A percentile compares a stretch with the other conserved stretches of the same genome.
Conservation (phyloP, 2,888 invertebrate genomes). For the Cataglyphis cursor region DNA sequence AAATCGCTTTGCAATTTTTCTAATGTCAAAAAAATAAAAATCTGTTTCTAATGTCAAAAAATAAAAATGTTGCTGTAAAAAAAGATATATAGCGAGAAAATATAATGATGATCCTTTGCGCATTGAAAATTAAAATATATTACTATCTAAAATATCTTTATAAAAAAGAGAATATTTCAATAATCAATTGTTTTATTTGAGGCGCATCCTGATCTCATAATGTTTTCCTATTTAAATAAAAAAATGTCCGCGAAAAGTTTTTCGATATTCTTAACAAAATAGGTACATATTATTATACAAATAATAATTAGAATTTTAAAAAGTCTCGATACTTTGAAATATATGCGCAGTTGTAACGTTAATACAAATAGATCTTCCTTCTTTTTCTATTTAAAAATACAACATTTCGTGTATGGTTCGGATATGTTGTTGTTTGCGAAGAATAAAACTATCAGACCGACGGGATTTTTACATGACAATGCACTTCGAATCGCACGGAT, state of each 20-base stretch:
- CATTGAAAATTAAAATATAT: not conserved
- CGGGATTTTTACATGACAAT: conserved; percentile 63
- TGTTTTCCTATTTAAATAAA: not conserved
- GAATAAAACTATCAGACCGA: conserved; percentile 31
- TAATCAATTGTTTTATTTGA: not conserved
- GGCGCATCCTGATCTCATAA: not conserved
- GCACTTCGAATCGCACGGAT: conserved; percentile 59
- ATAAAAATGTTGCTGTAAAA: not conserved
- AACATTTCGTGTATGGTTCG: not conserved
- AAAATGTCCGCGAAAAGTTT: not conserved
- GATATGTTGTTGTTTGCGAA: conserved; percentile 37
- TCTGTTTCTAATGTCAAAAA: not conserved
- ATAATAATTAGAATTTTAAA: not conserved
- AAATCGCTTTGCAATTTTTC: not conserved
- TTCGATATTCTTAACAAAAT: not conserved
- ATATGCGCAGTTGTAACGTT: not conserved
- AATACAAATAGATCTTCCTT: not conserved
- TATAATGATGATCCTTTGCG: not conserved
- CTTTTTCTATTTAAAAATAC: conserved; percentile 2
- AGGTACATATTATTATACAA: conserved; percentile 10
- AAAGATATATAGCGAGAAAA: not conserved
- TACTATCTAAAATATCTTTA: not conserved
- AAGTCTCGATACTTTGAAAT: not conserved
- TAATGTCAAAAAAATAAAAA: not conserved
- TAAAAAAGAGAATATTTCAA: not conserved